phyloP scores from a whole-genome alignment of 2,888 invertebrate genomes.

The Eurytoma adleriae region DNA sequence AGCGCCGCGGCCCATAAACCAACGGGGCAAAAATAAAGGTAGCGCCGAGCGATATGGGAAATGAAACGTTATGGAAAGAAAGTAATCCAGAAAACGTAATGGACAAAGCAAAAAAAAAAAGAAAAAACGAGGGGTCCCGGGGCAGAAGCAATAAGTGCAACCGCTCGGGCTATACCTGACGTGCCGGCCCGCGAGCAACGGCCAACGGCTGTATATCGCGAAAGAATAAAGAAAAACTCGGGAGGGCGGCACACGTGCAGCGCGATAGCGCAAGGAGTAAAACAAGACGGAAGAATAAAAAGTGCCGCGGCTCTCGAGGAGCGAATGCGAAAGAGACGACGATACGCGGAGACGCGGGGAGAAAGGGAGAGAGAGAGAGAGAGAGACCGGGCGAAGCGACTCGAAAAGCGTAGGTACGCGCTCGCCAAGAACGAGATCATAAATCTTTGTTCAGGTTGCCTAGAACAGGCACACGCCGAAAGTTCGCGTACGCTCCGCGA shows the following conservation, averaged over 20 bases:
- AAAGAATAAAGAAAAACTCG: too few relatives aligned
- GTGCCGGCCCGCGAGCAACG: background rate
- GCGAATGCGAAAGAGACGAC: background rate
- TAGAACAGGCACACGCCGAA: slow-evolving; percentile 50
- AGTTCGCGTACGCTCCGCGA: slow-evolving; percentile 25
- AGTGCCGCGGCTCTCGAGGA: background rate
- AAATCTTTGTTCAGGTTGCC: slow-evolving; percentile 58
- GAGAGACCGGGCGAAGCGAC: background rate
- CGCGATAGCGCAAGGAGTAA: too few relatives aligned
- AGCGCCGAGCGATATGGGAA: background rate
- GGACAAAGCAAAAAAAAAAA: slow-evolving; percentile 10
- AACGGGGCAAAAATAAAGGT: slow-evolving; percentile 26
- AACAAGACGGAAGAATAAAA: too few relatives aligned
- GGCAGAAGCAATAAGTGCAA: slow-evolving; percentile 38
- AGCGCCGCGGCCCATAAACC: background rate
- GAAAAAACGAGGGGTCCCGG: background rate
- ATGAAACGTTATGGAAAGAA: slow-evolving; percentile 27
- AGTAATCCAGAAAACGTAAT: slow-evolving; percentile 45
- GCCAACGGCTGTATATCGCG: too few relatives aligned
- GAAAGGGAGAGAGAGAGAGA: background rate
- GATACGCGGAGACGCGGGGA: background rate
- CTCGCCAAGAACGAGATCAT: slow-evolving; percentile 54
- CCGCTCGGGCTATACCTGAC: background rate
- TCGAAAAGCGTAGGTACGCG: background rate
- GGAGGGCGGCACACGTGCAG: background rate